These are phyloP conservation scores for Chirona hameri DNA, from an alignment of 2,888 invertebrate species.

Conservation along the genomic window DNA sequence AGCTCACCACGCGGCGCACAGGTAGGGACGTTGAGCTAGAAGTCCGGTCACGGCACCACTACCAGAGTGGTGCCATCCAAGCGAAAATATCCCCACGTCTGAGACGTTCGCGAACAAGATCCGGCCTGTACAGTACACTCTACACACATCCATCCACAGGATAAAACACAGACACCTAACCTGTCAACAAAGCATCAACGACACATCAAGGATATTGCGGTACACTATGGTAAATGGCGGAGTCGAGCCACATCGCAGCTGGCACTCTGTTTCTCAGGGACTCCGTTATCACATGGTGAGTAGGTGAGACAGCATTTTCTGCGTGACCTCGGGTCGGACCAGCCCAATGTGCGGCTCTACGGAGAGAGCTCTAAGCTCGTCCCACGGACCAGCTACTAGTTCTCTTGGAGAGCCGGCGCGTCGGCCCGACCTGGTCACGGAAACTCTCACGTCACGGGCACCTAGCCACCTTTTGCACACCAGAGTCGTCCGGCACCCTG, in stretches of 20 bases:
- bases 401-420: background rate
- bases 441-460: conserved; percentile 59
- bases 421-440: background rate
- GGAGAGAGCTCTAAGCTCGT: background rate
- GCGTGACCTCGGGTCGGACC: background rate
- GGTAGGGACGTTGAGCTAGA: too few species aligned
- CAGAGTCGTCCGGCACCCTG: too few species aligned
- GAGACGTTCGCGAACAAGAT: too few species aligned
- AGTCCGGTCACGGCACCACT: too few species aligned
- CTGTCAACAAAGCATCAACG: background rate
- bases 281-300: background rate
- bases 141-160: too few species aligned
- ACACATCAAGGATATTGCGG: background rate
- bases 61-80: too few species aligned
- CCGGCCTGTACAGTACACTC: too few species aligned
- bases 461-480: conserved; percentile 46
- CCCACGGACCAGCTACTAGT: background rate
- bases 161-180: background rate
- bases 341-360: background rate
- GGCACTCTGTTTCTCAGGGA: background rate
- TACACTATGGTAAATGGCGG: background rate
- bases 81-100: too few species aligned
- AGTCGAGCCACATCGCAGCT: background rate
- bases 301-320: background rate
- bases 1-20: too few species aligned